Base-by-base conservation (phyloP, 2,797 vertebrate genomes). In the Ceryle rudis region DNA sequence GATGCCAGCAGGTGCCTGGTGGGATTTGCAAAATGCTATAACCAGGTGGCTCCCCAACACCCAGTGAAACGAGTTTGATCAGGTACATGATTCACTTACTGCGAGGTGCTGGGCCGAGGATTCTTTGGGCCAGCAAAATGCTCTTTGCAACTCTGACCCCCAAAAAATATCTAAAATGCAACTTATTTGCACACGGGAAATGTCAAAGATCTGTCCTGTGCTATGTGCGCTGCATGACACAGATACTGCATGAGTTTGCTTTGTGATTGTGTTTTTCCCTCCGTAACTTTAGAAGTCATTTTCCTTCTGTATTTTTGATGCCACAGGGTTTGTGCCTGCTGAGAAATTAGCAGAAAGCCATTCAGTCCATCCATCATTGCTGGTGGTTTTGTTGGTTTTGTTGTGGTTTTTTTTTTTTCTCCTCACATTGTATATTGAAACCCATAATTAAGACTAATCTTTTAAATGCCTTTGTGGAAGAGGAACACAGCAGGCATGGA, bases 371-470 rank as follows among this genome's bases (percentile, higher is more conserved):
- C 94, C 90, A 74, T 94, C 94, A 81, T 49, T 91, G 54, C n/a
- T 95, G 90, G 81, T 62, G 79, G 10, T 60, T 93, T 92, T 93
- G 86, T 77, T 92, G 71, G 2, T 1, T 93, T 93, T 93, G 86
- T 75, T 91, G 71, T 1, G 1, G n/a, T 22, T 8, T 9, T 64
- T 60, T 90, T 90, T 84, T 91, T 81, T 67, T 1, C 46, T 61
- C 28, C 60, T 70, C 37, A 11, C 29, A 0, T 20, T 66, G 65
- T 58, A 41, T 82, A 81, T 64, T 84, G 89, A 89, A 92, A 94
- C 89, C 82, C 87, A 75, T 96, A 89, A 75, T 94, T 91, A 94
- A 94, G 81, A 95, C 84, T 93, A 94, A 93, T 96, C 74, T 91
- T 96, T 95, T 93, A 96, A 94, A 81, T 75, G 80, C 55, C 61